A percentile compares a stretch with the other conserved stretches of the same genome.
phyloP scores from a whole-genome alignment of 2,113 vertebrate genomes.

The Nasalis larvatus region DNA sequence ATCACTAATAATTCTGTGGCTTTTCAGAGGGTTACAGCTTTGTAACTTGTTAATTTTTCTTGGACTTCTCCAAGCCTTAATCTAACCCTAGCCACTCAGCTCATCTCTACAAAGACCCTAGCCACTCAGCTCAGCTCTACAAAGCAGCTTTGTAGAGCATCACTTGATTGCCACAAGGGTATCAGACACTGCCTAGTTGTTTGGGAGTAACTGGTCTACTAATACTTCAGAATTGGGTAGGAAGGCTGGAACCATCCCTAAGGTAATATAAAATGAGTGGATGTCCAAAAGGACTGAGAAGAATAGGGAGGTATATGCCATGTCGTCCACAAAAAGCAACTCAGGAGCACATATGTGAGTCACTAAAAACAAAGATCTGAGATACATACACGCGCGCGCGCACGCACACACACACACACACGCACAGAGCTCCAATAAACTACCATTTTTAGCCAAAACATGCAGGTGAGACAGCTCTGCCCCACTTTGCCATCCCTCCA shows the following conservation, averaged over 20 bases:
- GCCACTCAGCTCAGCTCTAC: not conserved
- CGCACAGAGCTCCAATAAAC: not conserved
- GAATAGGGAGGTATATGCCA: not conserved
- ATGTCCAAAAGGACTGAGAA: not conserved
- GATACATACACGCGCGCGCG: too few relatives aligned
- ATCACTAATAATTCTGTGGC: conserved; percentile 70
- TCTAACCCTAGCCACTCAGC: not conserved
- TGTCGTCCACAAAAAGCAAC: not conserved
- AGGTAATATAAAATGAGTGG: not conserved
- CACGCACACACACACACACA: not conserved
- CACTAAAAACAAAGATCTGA: not conserved
- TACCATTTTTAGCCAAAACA: not conserved
- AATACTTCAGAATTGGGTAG: not conserved
- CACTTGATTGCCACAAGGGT: not conserved
- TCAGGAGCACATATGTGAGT: not conserved
- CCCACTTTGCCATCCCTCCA: not conserved
- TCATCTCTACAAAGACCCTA: not conserved
- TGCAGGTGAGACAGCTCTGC: not conserved
- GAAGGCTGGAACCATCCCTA: not conserved
- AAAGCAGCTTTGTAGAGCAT: not conserved
- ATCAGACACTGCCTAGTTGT: not conserved
- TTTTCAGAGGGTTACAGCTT: not conserved
- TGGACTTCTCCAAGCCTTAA: not conserved
- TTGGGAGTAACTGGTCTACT: not conserved
- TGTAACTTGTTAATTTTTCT: not conserved